phyloP scores from a whole-genome alignment of 2,888 invertebrate genomes.

The Ormia ochracea region DNA sequence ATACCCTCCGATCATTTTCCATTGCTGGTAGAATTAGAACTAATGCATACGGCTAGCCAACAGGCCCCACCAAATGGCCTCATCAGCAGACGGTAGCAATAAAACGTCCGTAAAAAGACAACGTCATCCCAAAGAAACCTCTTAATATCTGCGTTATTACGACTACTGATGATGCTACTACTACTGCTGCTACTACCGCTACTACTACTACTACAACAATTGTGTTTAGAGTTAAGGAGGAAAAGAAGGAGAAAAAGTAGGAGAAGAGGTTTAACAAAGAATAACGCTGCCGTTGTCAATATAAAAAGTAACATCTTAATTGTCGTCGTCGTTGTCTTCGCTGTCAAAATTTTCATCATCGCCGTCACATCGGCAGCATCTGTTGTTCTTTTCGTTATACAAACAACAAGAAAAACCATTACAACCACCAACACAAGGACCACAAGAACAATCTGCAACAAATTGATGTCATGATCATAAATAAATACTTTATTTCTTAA shows the following conservation, averaged over 20 bases:
- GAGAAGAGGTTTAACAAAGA: conserved; percentile 41
- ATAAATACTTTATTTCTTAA: conserved; percentile 60
- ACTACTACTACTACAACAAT: conserved; percentile 10
- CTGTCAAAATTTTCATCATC: conserved; percentile 23
- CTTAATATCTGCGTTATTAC: conserved; percentile 27
- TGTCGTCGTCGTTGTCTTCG: conserved; percentile 19
- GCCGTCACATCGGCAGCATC: conserved; percentile 11
- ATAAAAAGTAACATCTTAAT: conserved; percentile 32
- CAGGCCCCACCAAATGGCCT: conserved; percentile 86
- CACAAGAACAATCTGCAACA: conserved; percentile 64
- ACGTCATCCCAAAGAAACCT: conserved; percentile 63
- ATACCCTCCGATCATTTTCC: conserved; percentile 98
- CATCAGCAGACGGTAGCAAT: conserved; percentile 90
- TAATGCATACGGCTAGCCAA: conserved; percentile 86
- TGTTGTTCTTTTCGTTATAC: conserved; percentile 39
- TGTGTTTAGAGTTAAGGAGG: conserved; percentile 50
- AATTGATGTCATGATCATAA: conserved; percentile 64
- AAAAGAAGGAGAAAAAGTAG: conserved; percentile 36
- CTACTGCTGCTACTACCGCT: conserved; percentile 3
- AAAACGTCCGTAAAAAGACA: conserved; percentile 66
- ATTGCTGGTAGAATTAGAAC: conserved; percentile 91
- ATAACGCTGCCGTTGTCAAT: conserved; percentile 54
- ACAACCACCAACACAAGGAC: conserved; percentile 64
- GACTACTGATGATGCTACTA: conserved; percentile 12
- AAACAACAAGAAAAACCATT: conserved; percentile 45